phyloP scores from a whole-genome alignment of 2,888 invertebrate genomes.

The Sericinus montela region DNA sequence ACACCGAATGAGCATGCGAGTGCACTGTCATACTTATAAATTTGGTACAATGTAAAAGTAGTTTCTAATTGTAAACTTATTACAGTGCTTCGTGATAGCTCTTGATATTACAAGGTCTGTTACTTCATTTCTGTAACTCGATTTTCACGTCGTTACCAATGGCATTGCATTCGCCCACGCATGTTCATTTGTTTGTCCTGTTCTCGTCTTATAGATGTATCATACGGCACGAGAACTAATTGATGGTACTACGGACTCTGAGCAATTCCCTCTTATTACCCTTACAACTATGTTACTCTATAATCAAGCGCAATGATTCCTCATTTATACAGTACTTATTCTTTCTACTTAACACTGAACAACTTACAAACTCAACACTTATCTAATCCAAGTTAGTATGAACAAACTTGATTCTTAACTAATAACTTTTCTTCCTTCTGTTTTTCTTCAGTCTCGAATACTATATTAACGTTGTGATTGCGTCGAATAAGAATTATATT shows the following conservation, averaged over 20 bases:
- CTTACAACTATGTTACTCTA: constrained; percentile 9
- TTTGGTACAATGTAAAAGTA: background rate
- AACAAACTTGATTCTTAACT: constrained; percentile 10
- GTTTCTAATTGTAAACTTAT: background rate
- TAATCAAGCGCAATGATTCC: background rate
- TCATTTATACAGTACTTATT: constrained; percentile 3
- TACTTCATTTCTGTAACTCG: constrained; percentile 10
- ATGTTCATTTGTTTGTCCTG: constrained; percentile 68
- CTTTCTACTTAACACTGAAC: constrained; percentile 14
- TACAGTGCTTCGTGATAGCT: constrained; percentile 5
- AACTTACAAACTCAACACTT: constrained; percentile 15
- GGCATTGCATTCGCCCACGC: constrained; percentile 46
- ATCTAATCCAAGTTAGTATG: constrained; percentile 12
- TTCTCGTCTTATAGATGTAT: constrained; percentile 53
- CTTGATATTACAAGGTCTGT: background rate
- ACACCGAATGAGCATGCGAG: constrained; percentile 72
- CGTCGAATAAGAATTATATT: background rate
- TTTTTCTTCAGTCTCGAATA: constrained; percentile 4
- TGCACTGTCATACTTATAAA: constrained; percentile 34
- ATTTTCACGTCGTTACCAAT: constrained; percentile 22
- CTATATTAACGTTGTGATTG: constrained; percentile 1
- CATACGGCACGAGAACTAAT: constrained; percentile 50
- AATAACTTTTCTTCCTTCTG: constrained; percentile 9
- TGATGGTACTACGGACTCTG: constrained; percentile 44
- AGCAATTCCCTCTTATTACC: constrained; percentile 35